phyloP scores from a whole-genome alignment of 2,888 invertebrate genomes.

The Agrochola litura region DNA sequence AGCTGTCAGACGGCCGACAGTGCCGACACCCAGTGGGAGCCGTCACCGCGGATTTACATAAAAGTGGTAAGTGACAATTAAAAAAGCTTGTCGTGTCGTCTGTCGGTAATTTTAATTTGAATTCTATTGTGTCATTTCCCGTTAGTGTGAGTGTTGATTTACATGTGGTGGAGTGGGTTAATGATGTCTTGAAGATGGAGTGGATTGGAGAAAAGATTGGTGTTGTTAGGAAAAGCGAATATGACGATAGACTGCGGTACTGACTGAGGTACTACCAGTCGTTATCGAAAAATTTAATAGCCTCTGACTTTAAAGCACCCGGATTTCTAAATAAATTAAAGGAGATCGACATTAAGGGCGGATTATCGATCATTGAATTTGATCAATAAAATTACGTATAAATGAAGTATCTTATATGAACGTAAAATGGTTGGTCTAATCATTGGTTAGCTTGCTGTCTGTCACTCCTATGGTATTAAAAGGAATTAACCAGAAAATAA shows the following conservation, averaged over 20 bases:
- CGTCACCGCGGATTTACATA: slow-evolving; percentile 86
- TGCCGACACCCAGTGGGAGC: slow-evolving; percentile 80
- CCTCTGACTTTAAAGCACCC: not conserved
- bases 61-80: slow-evolving; percentile 85
- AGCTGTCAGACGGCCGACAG: slow-evolving; percentile 82
- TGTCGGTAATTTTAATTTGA: slow-evolving; percentile 67
- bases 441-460: not conserved
- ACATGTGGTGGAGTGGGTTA: slow-evolving; percentile 21
- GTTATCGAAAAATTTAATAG: not conserved
- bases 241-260: too few relatives aligned
- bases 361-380: not conserved
- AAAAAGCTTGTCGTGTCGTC: slow-evolving; percentile 78
- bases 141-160: slow-evolving; percentile 54
- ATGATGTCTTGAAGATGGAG: slow-evolving; percentile 10
- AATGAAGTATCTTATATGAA: not conserved
- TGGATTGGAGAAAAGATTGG: not conserved
- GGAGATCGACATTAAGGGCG: not conserved
- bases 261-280: too few relatives aligned
- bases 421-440: not conserved
- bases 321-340: not conserved
- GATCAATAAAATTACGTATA: not conserved
- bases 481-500: not conserved
- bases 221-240: not conserved
- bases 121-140: slow-evolving; percentile 68
- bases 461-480: not conserved